A percentile compares a stretch with the other conserved stretches of the same genome.
These are phyloP conservation scores for Natator depressus DNA, from an alignment of 2,113 vertebrate genomes.

Conservation along the genomic window DNA sequence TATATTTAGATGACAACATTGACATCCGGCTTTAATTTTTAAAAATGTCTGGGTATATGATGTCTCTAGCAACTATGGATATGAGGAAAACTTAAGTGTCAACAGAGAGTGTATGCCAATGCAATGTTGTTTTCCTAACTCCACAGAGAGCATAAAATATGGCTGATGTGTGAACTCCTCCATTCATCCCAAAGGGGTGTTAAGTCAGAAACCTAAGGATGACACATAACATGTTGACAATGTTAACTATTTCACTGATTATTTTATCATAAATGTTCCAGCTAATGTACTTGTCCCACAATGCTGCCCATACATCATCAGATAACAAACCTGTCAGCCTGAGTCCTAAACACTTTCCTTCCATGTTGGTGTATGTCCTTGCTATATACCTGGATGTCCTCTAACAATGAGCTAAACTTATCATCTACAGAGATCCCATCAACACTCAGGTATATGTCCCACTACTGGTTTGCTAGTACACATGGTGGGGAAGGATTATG, in stretches of 20 bases:
- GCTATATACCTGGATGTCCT: neutral
- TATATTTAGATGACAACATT: neutral
- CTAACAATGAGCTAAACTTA: neutral
- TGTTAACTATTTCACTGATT: neutral
- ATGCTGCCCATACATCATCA: neutral
- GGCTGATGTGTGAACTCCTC: neutral
- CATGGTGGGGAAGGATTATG: rapidly evolving
- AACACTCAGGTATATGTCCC: neutral
- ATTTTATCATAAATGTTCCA: neutral
- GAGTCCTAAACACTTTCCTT: neutral
- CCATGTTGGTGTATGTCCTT: neutral
- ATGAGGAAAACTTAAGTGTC: neutral
- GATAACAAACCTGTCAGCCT: neutral
- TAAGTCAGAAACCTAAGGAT: neutral
- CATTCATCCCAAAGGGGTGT: neutral
- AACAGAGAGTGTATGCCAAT: neutral
- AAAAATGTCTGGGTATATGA: neutral
- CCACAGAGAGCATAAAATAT: neutral
- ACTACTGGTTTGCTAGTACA: neutral
- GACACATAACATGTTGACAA: neutral
- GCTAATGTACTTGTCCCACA: neutral
- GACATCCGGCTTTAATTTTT: neutral
- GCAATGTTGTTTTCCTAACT: neutral
- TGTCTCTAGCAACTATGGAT: neutral
- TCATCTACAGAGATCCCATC: neutral